phyloP scores from a whole-genome alignment of 2,797 vertebrate genomes.

The Amblyraja radiata region DNA sequence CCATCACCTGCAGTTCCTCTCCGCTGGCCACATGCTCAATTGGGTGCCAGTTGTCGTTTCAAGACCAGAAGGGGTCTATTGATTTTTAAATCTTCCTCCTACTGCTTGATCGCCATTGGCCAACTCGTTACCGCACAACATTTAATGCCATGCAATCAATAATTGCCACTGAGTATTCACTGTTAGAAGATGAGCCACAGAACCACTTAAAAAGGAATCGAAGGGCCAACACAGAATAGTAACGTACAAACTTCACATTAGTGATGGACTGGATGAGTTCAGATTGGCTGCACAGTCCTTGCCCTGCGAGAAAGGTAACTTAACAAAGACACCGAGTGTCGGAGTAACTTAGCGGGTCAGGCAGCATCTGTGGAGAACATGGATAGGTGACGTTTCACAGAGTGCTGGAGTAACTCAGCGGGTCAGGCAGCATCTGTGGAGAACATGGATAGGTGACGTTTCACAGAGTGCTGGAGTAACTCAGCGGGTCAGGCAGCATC shows the following conservation, averaged over 20 bases:
- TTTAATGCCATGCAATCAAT: conserved; percentile 24
- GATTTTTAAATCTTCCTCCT: conserved; percentile 30
- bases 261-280: not conserved
- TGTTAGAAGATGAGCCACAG: not conserved
- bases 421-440: too few relatives aligned
- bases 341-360: too few relatives aligned
- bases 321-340: too few relatives aligned
- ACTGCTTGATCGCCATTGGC: conserved; percentile 27
- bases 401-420: too few relatives aligned
- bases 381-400: too few relatives aligned
- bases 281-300: not conserved
- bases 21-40: not conserved
- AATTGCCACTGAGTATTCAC: not conserved
- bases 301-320: too few relatives aligned
- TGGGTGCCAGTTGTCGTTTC: not conserved
- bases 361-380: too few relatives aligned
- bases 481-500: too few relatives aligned
- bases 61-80: conserved; percentile 30
- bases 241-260: not conserved
- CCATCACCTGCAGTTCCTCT: not conserved
- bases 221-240: conserved; percentile 21
- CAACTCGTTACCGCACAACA: not conserved
- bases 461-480: too few relatives aligned
- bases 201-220: conserved; percentile 29
- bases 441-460: too few relatives aligned